These are phyloP conservation scores for Copidosoma aretas DNA, from an alignment of 2,888 invertebrate genomes.

Conservation along the genomic window DNA sequence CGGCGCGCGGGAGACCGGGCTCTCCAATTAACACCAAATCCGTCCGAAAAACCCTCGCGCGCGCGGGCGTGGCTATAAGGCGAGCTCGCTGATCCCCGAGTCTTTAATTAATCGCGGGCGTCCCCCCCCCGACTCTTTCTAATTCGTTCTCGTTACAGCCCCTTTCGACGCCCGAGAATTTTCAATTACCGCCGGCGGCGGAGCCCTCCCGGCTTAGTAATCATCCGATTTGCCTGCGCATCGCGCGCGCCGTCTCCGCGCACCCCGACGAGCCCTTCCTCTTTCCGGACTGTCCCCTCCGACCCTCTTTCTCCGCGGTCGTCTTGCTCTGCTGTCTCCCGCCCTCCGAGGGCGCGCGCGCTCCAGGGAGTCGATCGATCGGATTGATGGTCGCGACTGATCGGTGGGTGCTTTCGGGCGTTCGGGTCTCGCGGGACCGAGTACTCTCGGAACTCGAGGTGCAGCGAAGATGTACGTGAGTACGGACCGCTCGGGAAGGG, in stretches of 20 bases:
- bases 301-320: neutral
- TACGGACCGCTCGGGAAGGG: too few relatives aligned
- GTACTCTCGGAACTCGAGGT: too few relatives aligned
- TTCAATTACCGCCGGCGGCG: slow-evolving; percentile 27
- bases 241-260: slow-evolving; percentile 34
- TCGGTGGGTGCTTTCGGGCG: too few relatives aligned
- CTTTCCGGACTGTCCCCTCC: neutral
- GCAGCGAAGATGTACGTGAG: too few relatives aligned
- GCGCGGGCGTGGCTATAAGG: slow-evolving; percentile 2
- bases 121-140: slow-evolving; percentile 45
- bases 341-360: too few relatives aligned
- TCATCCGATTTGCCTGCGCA: slow-evolving; percentile 34
- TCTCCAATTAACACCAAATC: slow-evolving; percentile 55
- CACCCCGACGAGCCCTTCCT: slow-evolving; percentile 9
- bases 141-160: neutral
- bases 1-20: neutral
- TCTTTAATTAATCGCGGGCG: slow-evolving; percentile 51
- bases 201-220: slow-evolving; percentile 20
- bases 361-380: too few relatives aligned
- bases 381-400: too few relatives aligned
- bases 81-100: slow-evolving; percentile 27
- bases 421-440: too few relatives aligned
- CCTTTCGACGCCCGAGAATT: slow-evolving; percentile 20
- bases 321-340: slow-evolving; percentile 10
- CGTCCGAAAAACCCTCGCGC: slow-evolving; percentile 47